Base-by-base conservation (phyloP, 2,113 vertebrate genomes). In the Tautogolabrus adspersus region DNA sequence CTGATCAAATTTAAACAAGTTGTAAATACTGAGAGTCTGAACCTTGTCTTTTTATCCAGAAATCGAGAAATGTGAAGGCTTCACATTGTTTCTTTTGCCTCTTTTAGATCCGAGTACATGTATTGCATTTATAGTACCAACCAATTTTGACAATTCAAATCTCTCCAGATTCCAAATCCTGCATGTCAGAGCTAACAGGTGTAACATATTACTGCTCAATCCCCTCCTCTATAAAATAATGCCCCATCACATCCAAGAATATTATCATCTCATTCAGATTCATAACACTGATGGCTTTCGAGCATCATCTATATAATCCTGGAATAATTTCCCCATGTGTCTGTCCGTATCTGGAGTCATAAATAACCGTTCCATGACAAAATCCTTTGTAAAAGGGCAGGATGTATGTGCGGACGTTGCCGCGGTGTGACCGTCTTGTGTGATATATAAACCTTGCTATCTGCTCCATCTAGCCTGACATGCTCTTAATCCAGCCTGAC, bases 251-350 rank as follows among this genome's bases (percentile, higher is more conserved):
- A 73, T 76, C 79, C 64, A 54, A 56, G 78, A 75, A 91, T 42
- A 89, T 92, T 86, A 89, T 19, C 88, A 83, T 82, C 88, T 92
- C 54, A 93, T 93, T 92, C 66, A 82, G 58, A 93, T 93, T 92
- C 92, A 86, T 61, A 79, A 87, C 88, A 77, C 78, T 74, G 82
- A 90, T 75, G 59, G 65, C 70, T 87, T 90, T 88, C 67, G 23
- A 87, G 87, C 88, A 79, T 91, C 87, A 84, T 91, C 82, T 78
- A 71, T 88, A 66, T 91, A 89, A 90, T 91, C 88, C 88, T 49
- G 21, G 75, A 87, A 86, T 90, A 70, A 84, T 89, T 88, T 85
- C 58, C 57, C 52, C 72, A 65, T 61, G 81, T 49, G 60, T 72
- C 76, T 42, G 73, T 73, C 72, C 74, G 34, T 69, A 74, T 75